These are phyloP conservation scores for Parazoanthus atlanticus DNA, from an alignment of 92 coral and sea anemone genomes.

Conservation along the genomic window DNA sequence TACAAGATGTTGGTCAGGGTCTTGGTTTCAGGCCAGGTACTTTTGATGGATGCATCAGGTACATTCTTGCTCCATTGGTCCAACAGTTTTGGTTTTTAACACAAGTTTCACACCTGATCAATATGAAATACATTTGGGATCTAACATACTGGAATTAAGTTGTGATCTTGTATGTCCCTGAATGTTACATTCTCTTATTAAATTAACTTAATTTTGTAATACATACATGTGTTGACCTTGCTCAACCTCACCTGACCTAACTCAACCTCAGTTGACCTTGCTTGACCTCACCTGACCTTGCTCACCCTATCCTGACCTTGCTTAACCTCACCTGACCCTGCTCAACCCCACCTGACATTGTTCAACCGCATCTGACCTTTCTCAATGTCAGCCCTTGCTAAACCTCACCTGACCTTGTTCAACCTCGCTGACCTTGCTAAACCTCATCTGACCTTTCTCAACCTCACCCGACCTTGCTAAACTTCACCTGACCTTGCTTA, in stretches of 20 bases:
- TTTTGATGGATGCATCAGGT: slow-evolving; percentile 98
- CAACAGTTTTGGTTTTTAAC: not conserved
- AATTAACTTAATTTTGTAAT: no score
- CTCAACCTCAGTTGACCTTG: not conserved
- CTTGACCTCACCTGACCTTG: not conserved
- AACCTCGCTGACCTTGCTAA: not conserved
- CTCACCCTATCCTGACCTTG: no score
- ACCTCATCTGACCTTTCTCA: not conserved
- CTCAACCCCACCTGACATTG: not conserved
- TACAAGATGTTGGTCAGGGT: slow-evolving; percentile 91
- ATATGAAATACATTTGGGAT: not conserved
- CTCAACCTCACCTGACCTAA: not conserved
- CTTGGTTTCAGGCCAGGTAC: slow-evolving; percentile 90
- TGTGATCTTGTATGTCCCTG: not conserved
- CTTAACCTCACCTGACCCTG: no score
- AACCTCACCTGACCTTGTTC: not conserved
- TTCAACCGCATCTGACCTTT: not conserved
- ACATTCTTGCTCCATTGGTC: not conserved
- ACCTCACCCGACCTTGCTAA: not conserved
- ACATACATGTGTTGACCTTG: not conserved
- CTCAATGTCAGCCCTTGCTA: not conserved
- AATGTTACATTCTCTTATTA: not conserved
- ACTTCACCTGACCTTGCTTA: not conserved
- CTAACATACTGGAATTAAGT: not conserved
- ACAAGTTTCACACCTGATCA: not conserved